Percentiles rank a stretch among this genome's conserved stretches.
Conservation (phyloP, 2,113 vertebrate species). For the Callospermophilus lateralis region DNA sequence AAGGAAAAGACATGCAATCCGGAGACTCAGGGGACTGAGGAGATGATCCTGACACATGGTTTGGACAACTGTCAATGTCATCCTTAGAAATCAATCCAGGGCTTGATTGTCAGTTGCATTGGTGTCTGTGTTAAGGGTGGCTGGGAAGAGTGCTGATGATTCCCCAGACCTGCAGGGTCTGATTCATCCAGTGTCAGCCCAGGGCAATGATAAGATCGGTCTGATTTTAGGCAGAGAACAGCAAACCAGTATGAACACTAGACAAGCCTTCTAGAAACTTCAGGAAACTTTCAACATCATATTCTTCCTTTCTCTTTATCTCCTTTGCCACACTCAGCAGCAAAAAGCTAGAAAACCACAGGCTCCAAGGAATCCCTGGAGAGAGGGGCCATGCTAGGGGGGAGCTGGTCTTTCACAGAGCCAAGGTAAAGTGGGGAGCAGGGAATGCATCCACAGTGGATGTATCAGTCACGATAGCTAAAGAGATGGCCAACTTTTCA, state of each 20-base stretch:
- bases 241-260: background rate
- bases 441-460: background rate
- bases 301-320: background rate
- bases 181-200: background rate
- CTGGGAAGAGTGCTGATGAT: background rate
- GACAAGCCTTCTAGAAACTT: background rate
- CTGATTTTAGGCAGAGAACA: background rate
- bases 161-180: background rate
- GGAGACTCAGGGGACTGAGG: background rate
- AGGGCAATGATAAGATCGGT: background rate
- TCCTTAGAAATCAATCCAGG: background rate
- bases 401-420: background rate
- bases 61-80: background rate
- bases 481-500: background rate
- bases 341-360: constrained; percentile 42
- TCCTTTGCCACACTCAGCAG: constrained; percentile 35
- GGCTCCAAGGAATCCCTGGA: constrained; percentile 9
- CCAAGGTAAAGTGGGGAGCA: background rate
- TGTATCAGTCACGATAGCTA: background rate
- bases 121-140: background rate
- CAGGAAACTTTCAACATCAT: background rate
- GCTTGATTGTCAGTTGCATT: background rate
- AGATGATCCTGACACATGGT: background rate
- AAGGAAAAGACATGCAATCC: background rate
- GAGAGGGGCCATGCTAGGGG: background rate